These are phyloP conservation scores for Dynastes tityus DNA, from an alignment of 2,888 invertebrate genomes.

Conservation along the genomic window DNA sequence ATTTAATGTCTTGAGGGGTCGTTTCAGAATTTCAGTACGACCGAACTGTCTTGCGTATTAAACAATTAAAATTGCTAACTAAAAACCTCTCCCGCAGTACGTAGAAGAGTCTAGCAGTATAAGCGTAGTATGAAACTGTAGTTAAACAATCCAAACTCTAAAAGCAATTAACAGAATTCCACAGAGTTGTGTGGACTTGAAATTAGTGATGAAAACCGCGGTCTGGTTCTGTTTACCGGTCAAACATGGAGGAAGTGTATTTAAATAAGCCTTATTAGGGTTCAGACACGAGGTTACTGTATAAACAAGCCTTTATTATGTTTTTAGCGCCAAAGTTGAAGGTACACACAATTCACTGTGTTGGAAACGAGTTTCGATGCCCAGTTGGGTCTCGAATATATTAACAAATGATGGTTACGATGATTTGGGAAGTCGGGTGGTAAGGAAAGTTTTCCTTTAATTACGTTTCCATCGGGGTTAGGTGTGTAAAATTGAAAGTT, in stretches of 20 bases:
- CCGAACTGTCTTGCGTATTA: slow-evolving; percentile 48
- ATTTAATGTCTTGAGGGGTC: slow-evolving; percentile 41
- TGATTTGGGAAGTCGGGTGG: slow-evolving; percentile 34
- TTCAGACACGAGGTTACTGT: slow-evolving; percentile 60
- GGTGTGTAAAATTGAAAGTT: slow-evolving; percentile 34
- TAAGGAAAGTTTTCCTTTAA: slow-evolving; percentile 34
- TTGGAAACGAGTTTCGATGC: slow-evolving; percentile 38
- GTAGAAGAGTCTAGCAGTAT: slow-evolving; percentile 31
- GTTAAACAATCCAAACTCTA: slow-evolving; percentile 64
- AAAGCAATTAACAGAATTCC: slow-evolving; percentile 67
- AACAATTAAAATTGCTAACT: slow-evolving; percentile 54
- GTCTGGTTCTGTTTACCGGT: slow-evolving; percentile 62
- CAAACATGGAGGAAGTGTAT: slow-evolving; percentile 65
- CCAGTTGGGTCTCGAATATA: slow-evolving; percentile 39
- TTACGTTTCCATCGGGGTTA: slow-evolving; percentile 26
- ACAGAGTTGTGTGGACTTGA: slow-evolving; percentile 63
- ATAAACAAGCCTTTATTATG: slow-evolving; percentile 61
- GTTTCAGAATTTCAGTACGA: slow-evolving; percentile 41
- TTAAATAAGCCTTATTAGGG: slow-evolving; percentile 66
- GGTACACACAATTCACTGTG: slow-evolving; percentile 40
- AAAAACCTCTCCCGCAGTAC: slow-evolving; percentile 41
- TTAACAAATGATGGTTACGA: slow-evolving; percentile 38
- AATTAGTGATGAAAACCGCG: slow-evolving; percentile 66
- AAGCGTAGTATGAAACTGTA: slow-evolving; percentile 53
- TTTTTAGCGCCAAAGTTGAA: slow-evolving; percentile 59